Evolutionary conservation across 2,113 vertebrate species (phyloP), one percentile per base, ranked within the genome.

Genomic region (Gambusia affinis): DNA sequence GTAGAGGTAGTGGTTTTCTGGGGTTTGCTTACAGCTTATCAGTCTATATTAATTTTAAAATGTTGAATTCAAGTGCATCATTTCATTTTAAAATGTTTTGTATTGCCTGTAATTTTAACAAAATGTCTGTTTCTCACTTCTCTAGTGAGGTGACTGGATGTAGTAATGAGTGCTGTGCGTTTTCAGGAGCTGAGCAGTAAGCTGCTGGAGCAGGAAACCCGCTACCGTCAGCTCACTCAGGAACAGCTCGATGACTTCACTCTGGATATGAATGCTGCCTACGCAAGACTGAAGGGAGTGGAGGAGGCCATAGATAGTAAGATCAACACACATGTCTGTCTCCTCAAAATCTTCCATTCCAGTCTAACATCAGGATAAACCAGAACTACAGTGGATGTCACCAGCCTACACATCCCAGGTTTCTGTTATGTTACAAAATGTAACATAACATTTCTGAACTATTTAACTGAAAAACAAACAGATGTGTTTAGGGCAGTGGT

Each of bases 281-380:
- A 97, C 0, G 96, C 96, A 60, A 88, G 96, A 63, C 94, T 99
- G 64, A 96, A 97, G 78, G 98, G 97, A 3, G 95, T 99, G 3
- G 97, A 99, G 81, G 96, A 99, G 83, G 97, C 98, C 42, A 96
- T 99, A 0, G 96, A 99, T 91, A 98, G 98, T 99, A 90, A 96
- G 97, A 78, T 1, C 10, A 67, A 22, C 39, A 35, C 10, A 35
- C 60, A 29, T 12, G 5, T 29, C 60, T 27, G 15, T 29, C 60
- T 11, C 14, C 11, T 15, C 4, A 29, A 30, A 29, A 60, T 12
- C 4, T 11, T 5, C 44, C 44, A 47, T 19, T 47, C 12, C 15
- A 47, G 14, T 47, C 14, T 35, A 11, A 35, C 8, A 19, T 17
- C 24, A 57, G 22, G 8, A 57, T 24, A n/a, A 24, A 57, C 8